These are phyloP conservation scores for Silurus meridionalis DNA, from an alignment of 2,113 vertebrate genomes.

Conservation along the genomic window DNA sequence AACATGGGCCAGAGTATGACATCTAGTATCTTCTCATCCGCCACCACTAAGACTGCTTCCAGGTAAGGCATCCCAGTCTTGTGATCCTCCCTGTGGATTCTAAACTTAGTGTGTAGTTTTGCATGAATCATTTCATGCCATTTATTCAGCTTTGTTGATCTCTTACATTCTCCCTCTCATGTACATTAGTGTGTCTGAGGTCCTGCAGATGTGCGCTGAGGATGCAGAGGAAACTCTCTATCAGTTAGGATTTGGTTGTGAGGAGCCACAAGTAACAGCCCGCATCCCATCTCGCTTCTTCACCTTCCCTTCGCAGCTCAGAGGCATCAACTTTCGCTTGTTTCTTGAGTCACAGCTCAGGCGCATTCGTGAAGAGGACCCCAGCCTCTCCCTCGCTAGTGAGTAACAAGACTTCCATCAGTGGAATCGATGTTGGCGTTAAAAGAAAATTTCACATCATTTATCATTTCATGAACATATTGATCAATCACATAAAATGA, in stretches of 20 bases:
- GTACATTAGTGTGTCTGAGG: slow-evolving; percentile 73
- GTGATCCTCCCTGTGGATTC: neutral
- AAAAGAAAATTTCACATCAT: neutral
- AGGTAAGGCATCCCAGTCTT: slow-evolving; percentile 68
- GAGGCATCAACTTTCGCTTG: slow-evolving; percentile 87
- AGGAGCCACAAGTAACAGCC: slow-evolving; percentile 73
- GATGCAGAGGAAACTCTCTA: slow-evolving; percentile 86
- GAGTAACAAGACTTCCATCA: slow-evolving; percentile 54
- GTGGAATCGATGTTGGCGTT: neutral
- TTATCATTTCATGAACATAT: too few species aligned
- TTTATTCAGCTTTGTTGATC: neutral
- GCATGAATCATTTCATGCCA: neutral
- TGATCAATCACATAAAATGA: neutral
- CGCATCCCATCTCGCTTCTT: slow-evolving; percentile 89
- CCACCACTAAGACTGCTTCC: slow-evolving; percentile 76
- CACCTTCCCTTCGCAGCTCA: slow-evolving; percentile 78
- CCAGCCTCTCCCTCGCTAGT: slow-evolving; percentile 86
- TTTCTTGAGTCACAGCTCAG: slow-evolving; percentile 84
- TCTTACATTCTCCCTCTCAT: neutral
- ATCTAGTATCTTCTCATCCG: slow-evolving; percentile 77
- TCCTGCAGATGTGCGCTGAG: slow-evolving; percentile 77
- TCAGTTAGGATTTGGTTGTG: slow-evolving; percentile 82
- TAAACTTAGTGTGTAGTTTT: neutral
- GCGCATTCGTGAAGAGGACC: slow-evolving; percentile 83
- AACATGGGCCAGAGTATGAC: slow-evolving; percentile 79